Conservation (phyloP, 1,140 invertebrate species). For the Leptopilina clavipes region DNA sequence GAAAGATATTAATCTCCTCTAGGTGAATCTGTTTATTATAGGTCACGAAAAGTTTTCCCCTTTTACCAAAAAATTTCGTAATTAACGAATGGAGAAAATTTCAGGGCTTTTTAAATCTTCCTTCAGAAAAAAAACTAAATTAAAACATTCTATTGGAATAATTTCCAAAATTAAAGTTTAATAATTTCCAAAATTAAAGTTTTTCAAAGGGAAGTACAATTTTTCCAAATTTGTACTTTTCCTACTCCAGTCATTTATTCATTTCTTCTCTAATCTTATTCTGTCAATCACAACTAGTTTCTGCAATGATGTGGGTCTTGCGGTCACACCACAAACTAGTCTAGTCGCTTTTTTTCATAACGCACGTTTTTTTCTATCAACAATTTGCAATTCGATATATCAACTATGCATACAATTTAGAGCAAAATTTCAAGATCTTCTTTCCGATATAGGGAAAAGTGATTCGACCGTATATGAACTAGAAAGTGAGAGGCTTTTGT, state of each 20-base stretch:
- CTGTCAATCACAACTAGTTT: constrained; percentile 62
- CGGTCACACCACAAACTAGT: constrained; percentile 47
- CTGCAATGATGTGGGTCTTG: constrained; percentile 52
- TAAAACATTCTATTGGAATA: too few species aligned
- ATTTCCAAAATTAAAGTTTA: too few species aligned
- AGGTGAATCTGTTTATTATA: background rate
- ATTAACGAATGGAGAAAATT: too few species aligned
- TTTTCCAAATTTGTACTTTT: background rate
- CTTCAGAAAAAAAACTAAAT: too few species aligned
- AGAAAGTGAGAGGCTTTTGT: background rate
- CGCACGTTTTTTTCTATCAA: background rate
- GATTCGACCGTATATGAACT: background rate
- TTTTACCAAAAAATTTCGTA: too few species aligned
- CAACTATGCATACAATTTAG: background rate
- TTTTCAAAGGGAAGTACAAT: background rate
- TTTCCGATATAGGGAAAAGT: background rate
- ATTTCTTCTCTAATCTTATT: constrained; percentile 52
- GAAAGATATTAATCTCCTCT: constrained; percentile 10
- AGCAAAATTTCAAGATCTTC: background rate
- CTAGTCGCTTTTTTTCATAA: background rate
- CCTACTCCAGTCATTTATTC: constrained; percentile 46
- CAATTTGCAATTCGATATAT: background rate
- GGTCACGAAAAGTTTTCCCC: background rate
- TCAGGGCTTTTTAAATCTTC: too few species aligned
- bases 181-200: too few species aligned